A percentile compares a stretch with the other conserved stretches of the same genome.
Conservation (phyloP, 1,140 invertebrate genomes). For the Penaeus vannamei region DNA sequence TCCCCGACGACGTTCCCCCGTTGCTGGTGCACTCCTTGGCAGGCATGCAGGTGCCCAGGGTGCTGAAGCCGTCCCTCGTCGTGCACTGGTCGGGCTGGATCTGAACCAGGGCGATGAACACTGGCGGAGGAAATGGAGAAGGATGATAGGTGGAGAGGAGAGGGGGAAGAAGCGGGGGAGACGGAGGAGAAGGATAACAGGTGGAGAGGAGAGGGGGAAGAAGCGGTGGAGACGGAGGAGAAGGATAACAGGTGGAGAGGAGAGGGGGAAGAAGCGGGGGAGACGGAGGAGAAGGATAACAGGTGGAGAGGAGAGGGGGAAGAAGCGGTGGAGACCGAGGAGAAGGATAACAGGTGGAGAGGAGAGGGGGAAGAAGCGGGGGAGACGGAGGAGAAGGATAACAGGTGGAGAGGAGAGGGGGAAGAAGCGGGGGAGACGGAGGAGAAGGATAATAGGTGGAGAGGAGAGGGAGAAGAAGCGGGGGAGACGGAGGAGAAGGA, state of each 20-base stretch:
- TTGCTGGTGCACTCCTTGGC: slow-evolving; percentile 80
- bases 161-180: neutral
- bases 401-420: too few relatives aligned
- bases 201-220: too few relatives aligned
- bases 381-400: too few relatives aligned
- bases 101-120: slow-evolving; percentile 42
- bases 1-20: slow-evolving; percentile 79
- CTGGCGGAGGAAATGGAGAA: neutral
- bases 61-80: slow-evolving; percentile 11
- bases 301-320: neutral
- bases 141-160: neutral
- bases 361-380: too few relatives aligned
- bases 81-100: slow-evolving; percentile 4
- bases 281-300: neutral
- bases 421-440: too few relatives aligned
- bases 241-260: too few relatives aligned
- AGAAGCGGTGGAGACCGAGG: neutral
- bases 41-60: slow-evolving; percentile 81
- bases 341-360: too few relatives aligned
- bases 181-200: neutral
- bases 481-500: neutral
- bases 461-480: neutral
- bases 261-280: neutral
- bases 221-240: too few relatives aligned
- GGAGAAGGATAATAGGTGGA: too few relatives aligned